Percentiles rank a stretch among this genome's conserved stretches.
These are phyloP conservation scores for Zaprionus vittiger DNA, from an alignment of 1,140 invertebrate genomes.

Conservation along the genomic window DNA sequence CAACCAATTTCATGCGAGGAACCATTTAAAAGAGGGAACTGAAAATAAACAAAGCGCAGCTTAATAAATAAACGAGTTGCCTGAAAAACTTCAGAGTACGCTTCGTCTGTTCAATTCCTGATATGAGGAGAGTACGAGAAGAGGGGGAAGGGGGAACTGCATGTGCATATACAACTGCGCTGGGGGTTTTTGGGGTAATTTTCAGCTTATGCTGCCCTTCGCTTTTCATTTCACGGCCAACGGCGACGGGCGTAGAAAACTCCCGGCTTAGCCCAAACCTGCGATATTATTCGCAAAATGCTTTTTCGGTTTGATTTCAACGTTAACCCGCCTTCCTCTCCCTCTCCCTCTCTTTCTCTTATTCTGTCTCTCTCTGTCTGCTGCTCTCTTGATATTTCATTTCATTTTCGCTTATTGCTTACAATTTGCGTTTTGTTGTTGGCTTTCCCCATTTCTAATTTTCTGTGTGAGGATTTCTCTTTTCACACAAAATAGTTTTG, in stretches of 20 bases:
- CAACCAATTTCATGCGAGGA: not conserved
- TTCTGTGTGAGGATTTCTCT: slow-evolving; percentile 58
- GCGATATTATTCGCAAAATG: slow-evolving; percentile 68
- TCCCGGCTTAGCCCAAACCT: slow-evolving; percentile 33
- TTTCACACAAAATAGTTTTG: slow-evolving; percentile 66
- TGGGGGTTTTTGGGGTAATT: slow-evolving; percentile 53
- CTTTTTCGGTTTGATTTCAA: slow-evolving; percentile 72
- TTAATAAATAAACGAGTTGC: slow-evolving; percentile 57
- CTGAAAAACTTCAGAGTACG: slow-evolving; percentile 46
- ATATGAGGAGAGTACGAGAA: slow-evolving; percentile 50
- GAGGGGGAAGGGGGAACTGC: not conserved
- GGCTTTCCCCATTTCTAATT: slow-evolving; percentile 75
- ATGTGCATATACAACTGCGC: slow-evolving; percentile 1
- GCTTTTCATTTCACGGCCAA: slow-evolving; percentile 78
- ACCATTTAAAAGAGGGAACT: slow-evolving; percentile 5
- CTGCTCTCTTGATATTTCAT: slow-evolving; percentile 77
- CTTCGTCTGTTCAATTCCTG: slow-evolving; percentile 53
- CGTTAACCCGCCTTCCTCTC: slow-evolving; percentile 24
- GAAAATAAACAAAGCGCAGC: not conserved
- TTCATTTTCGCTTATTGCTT: slow-evolving; percentile 82
- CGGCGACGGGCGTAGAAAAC: slow-evolving; percentile 59
- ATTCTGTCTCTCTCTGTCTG: slow-evolving; percentile 1
- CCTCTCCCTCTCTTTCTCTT: not conserved
- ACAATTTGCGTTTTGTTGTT: slow-evolving; percentile 72
- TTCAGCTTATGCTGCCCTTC: slow-evolving; percentile 67